phyloP scores from a whole-genome alignment of 2,888 invertebrate species.

The Cyrtodaria siliqua region DNA sequence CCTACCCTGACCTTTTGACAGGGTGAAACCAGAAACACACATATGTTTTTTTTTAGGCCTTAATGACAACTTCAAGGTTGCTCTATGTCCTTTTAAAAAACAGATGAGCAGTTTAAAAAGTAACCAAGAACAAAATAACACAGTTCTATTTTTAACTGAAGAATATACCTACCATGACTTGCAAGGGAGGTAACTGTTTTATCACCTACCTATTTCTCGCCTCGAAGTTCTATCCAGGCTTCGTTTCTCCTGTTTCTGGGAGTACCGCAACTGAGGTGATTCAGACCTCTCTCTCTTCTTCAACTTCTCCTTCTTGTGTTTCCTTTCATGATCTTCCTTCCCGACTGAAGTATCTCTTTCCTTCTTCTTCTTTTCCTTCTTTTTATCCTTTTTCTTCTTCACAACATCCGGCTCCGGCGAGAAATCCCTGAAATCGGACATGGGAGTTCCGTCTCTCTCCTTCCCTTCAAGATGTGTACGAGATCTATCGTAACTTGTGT shows the following conservation, averaged over 20 bases:
- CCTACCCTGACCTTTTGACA: too few species aligned
- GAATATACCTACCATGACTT: too few species aligned
- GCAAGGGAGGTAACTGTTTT: too few species aligned
- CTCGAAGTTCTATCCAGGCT: slow-evolving; percentile 41
- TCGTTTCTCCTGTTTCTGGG: slow-evolving; percentile 51
- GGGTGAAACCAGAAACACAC: too few species aligned
- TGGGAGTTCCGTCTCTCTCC: slow-evolving; percentile 44
- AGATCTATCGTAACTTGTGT: slow-evolving; percentile 37
- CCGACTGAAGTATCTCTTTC: slow-evolving; percentile 40
- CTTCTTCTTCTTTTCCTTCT: slow-evolving; percentile 67
- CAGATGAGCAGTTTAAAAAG: too few species aligned
- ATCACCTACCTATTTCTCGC: slow-evolving; percentile 53
- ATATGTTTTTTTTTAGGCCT: too few species aligned
- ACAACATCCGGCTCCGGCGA: slow-evolving; percentile 45
- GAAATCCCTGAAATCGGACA: slow-evolving; percentile 47
- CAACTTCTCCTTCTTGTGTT: slow-evolving; percentile 54
- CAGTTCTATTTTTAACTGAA: too few species aligned
- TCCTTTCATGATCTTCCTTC: slow-evolving; percentile 37
- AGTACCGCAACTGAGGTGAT: slow-evolving; percentile 30
- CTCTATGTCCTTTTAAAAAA: too few species aligned
- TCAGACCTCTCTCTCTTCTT: slow-evolving; percentile 48
- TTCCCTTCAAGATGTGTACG: slow-evolving; percentile 16
- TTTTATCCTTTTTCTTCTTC: slow-evolving; percentile 65
- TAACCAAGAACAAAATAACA: too few species aligned
- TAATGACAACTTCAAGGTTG: too few species aligned